Evolutionary conservation across 1,140 invertebrate genomes (phyloP), one percentile per base, ranked within the genome.

Genomic region (Heliconius nattereri): DNA sequence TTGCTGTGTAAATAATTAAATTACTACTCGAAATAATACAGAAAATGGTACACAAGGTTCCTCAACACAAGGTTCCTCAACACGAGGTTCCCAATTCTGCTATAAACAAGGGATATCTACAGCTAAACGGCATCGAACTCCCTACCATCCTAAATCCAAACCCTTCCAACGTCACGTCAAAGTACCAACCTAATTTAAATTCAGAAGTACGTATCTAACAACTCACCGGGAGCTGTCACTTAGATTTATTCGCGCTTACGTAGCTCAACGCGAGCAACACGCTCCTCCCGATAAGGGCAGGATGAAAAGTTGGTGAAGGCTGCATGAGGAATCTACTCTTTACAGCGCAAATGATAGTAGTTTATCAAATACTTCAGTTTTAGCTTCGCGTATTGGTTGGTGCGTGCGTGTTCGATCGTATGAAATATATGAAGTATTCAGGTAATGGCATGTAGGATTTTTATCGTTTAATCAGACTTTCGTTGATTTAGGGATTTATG

Each of bases 281-380:
- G 75, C 54, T 76, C 37, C 66, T 54, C 83, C 54, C 74, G 80
- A 83, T 81, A 81, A 81, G 77, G 78, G 81, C 73, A 78, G 80
- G 78, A 85, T 85, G 84, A 85, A 85, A 85, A 85, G 82, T 85
- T 81, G 81, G 74, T 73, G 76, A 81, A 75, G 80, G 78, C 75
- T 79, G 76, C 84, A 82, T 81, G 84, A 85, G 35, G 78, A 71
- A 85, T 85, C 79, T 71, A 79, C 78, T 81, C 79, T 84, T 85
- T 79, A 79, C 76, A 79, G 49, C 78, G 54, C 45, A 84, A 85
- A 85, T 80, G 83, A 71, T 75, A 32, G 72, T 70, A 83, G 76
- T 84, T 80, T 84, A 81, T 82, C 78, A 84, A n/a, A 75, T 35
- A 20, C 26, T 71, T n/a, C 80, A 72, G 74, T 76, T 82, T 75